These are phyloP conservation scores for Platyura marginata DNA, from an alignment of 1,140 invertebrate species.

Conservation along the genomic window DNA sequence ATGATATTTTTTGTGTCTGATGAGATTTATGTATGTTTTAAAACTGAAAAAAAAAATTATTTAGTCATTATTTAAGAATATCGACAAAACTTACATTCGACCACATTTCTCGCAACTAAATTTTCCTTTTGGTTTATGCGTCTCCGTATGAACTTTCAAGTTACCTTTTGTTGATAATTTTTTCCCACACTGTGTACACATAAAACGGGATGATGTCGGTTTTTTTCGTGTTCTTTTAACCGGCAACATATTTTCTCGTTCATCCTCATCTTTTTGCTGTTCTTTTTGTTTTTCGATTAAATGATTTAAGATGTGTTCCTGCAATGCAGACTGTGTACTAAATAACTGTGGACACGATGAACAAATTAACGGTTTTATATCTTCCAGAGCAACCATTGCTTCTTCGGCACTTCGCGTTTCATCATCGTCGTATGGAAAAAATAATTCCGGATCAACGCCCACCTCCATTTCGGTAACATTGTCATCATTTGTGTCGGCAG, in stretches of 20 bases:
- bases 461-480: not conserved
- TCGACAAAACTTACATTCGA: slow-evolving; percentile 36
- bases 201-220: not conserved
- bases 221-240: not conserved
- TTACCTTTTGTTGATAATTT: slow-evolving; percentile 40
- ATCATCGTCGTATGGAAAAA: slow-evolving; percentile 1
- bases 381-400: not conserved
- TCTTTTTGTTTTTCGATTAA: not conserved
- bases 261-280: not conserved
- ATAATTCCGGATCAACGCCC: not conserved
- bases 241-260: not conserved
- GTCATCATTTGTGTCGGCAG: not conserved
- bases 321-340: not conserved
- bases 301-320: not conserved
- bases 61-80: not conserved
- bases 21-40: slow-evolving; percentile 44
- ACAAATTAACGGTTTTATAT: not conserved
- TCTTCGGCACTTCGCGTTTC: not conserved
- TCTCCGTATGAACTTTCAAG: slow-evolving; percentile 43
- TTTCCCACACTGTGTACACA: slow-evolving; percentile 40
- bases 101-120: slow-evolving; percentile 47
- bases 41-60: slow-evolving; percentile 31
- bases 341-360: not conserved
- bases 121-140: slow-evolving; percentile 39
- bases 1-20: slow-evolving; percentile 45